Conservation (phyloP, 1,140 invertebrate species). For the Portunus trituberculatus region DNA sequence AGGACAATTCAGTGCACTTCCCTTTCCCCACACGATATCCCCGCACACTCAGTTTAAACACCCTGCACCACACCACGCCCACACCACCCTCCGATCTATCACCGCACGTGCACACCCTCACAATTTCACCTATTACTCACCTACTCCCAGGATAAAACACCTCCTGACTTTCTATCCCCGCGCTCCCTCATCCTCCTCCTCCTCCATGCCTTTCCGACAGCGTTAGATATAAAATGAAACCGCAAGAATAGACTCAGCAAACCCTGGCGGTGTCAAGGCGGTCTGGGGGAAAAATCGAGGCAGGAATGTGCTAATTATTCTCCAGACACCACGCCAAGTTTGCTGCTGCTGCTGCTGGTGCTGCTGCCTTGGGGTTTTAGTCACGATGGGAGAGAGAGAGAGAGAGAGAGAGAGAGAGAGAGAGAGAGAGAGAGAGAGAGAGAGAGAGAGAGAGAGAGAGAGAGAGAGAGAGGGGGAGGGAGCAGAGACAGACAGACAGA, state of each 20-base stretch:
- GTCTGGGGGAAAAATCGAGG: neutral
- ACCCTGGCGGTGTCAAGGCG: neutral
- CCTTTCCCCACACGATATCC: no score
- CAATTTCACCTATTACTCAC: no score
- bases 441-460: neutral
- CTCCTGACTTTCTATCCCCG: neutral
- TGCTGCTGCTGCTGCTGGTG: no score
- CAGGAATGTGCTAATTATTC: constrained; percentile 16
- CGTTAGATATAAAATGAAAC: neutral
- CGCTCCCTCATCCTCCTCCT: neutral
- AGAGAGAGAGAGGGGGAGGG: neutral
- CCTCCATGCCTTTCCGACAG: neutral
- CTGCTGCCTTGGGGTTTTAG: no score
- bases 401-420: neutral
- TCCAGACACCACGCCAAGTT: no score
- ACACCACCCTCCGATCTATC: neutral
- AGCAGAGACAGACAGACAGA: neutral
- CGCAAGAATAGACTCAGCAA: neutral
- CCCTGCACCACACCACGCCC: neutral
- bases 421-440: constrained; percentile 18
- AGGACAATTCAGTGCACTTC: no score
- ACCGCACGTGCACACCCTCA: no score
- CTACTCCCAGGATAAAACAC: no score
- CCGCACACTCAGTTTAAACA: no score
- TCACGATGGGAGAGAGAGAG: no score